Base-by-base conservation (phyloP, 2,797 vertebrate genomes). In the Smutsia temminckii region DNA sequence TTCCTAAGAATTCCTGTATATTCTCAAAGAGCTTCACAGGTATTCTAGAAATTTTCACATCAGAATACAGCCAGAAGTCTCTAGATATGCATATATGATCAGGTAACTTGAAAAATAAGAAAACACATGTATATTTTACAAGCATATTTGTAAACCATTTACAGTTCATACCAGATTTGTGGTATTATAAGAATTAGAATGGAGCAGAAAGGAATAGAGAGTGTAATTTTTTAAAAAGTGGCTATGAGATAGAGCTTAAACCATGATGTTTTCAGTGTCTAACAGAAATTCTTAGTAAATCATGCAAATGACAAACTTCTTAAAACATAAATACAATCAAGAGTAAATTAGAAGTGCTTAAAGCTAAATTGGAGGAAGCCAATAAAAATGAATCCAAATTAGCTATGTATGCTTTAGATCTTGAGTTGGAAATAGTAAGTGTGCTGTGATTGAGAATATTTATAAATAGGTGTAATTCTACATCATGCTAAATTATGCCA, bases 281-380 rank as follows among this genome's bases (percentile, higher is more conserved):
- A 81, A 61, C 72, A 84, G 34, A 66, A 80, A 71, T 74, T 34
- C 34, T 1, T 88, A 80, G 25, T 12, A 92, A 92, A 86, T 93
- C 46, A 69, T 61, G 25, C 23, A 94, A 94, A 92, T 88, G 42
- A 68, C 8, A 93, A 95, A 81, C 6, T 78, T 27, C 80, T 88
- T 91, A 79, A 81, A 46, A 85, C 8, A 93, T 75, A 94, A 74
- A 69, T 53, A 93, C 16, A 89, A 85, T 86, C 34, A 93, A 51
- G 53, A 83, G 5, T 85, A 92, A 87, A 92, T 59, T 95, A 81
- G 37, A 89, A 85, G 0, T 74, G 21, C 2, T 93, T 88, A 92
- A 88, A 37, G 61, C 5, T 12, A 74, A 80, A 94, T 59, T 85
- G n/a, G 37, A 77, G n/a, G 32, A 8, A 74, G 3, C 5, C 66